Evolutionary conservation across 2,888 invertebrate genomes (phyloP).

Genomic region (Hyposoter dolosus): DNA sequence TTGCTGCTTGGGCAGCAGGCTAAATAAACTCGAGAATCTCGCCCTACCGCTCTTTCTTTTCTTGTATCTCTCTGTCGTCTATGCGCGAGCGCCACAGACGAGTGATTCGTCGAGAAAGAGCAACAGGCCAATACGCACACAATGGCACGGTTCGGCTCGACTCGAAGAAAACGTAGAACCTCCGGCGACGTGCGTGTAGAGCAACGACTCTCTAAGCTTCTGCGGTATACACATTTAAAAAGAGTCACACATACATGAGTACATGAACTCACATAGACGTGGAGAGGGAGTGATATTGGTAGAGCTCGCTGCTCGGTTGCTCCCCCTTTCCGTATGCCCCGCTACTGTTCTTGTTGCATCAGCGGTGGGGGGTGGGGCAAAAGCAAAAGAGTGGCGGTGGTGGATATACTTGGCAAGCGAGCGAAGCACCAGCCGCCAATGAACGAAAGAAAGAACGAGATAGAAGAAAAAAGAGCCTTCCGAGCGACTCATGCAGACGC

Average conservation of each 20-base stretch:
- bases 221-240: conserved; percentile 47
- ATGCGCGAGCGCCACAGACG: conserved; percentile 54
- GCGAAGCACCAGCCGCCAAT: conserved; percentile 52
- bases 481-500: conserved; percentile 46
- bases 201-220: conserved; percentile 65
- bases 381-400: conserved; percentile 61
- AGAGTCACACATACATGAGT: background rate
- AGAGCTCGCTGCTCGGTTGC: conserved; percentile 57
- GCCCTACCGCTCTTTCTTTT: conserved; percentile 46
- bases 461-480: conserved; percentile 47
- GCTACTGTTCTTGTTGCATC: conserved; percentile 40
- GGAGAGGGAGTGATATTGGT: conserved; percentile 47
- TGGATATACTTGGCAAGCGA: conserved; percentile 48
- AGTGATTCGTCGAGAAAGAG: conserved; percentile 77
- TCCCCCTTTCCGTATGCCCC: conserved; percentile 53
- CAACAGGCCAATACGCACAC: conserved; percentile 73
- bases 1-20: conserved; percentile 53
- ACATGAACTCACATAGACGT: conserved; percentile 2
- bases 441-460: conserved; percentile 55
- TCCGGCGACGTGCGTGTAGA: conserved; percentile 54
- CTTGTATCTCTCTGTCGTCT: conserved; percentile 39
- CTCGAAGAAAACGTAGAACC: conserved; percentile 52
- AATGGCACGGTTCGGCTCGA: conserved; percentile 75
- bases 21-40: conserved; percentile 62
- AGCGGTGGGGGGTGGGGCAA: conserved; percentile 66